These are phyloP conservation scores for Bibio marci DNA, from an alignment of 2,888 invertebrate species.

Conservation along the genomic window DNA sequence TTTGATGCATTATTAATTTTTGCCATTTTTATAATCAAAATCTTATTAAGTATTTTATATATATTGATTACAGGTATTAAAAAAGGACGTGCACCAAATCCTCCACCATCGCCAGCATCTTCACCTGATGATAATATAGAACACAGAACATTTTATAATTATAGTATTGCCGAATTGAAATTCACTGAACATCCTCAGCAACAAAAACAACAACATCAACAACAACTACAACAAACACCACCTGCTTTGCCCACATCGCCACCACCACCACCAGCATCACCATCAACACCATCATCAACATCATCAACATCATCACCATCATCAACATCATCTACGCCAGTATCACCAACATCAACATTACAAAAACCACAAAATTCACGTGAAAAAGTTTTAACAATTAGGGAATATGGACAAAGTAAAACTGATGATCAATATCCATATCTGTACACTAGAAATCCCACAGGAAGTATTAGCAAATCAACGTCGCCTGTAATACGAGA, in stretches of 20 bases:
- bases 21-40: too few species aligned
- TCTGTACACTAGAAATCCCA: conserved; percentile 42
- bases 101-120: conserved; percentile 29
- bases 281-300: background rate
- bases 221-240: too few species aligned
- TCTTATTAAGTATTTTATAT: too few species aligned
- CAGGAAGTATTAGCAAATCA: conserved; percentile 38
- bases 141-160: too few species aligned
- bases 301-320: background rate
- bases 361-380: conserved; percentile 1
- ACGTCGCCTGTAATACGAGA: conserved; percentile 54
- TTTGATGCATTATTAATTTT: too few species aligned
- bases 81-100: conserved; percentile 64
- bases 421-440: conserved; percentile 23
- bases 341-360: background rate
- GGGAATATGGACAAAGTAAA: background rate
- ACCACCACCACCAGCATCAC: too few species aligned
- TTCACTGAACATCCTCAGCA: too few species aligned
- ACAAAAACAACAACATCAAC: too few species aligned
- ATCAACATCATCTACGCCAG: background rate
- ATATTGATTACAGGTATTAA: conserved; percentile 23
- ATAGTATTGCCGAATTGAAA: too few species aligned
- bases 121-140: too few species aligned
- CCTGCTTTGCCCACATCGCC: too few species aligned
- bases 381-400: background rate